These are phyloP conservation scores for Coleophora flavipennella DNA, from an alignment of 2,888 invertebrate species.

Conservation along the genomic window DNA sequence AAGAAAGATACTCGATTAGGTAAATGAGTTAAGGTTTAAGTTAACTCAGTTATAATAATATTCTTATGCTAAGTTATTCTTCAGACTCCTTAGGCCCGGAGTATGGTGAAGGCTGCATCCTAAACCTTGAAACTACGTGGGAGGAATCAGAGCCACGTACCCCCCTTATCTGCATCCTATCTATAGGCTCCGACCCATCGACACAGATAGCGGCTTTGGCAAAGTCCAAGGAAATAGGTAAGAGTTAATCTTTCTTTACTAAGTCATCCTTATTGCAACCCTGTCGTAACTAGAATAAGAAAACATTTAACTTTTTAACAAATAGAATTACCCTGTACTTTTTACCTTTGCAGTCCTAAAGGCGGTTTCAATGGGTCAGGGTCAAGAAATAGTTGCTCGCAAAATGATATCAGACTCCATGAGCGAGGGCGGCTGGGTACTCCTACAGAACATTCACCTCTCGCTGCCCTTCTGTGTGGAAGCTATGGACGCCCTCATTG, in stretches of 20 bases:
- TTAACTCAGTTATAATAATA: neutral
- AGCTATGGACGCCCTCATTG: conserved; percentile 89
- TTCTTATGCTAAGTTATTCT: neutral
- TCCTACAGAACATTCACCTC: conserved; percentile 96
- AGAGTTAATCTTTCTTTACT: conserved; percentile 28
- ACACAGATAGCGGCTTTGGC: conserved; percentile 91
- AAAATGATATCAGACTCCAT: conserved; percentile 86
- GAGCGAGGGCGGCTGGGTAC: conserved; percentile 90
- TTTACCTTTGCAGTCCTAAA: conserved; percentile 74
- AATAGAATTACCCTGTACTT: neutral
- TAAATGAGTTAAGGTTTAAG: neutral
- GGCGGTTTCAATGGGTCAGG: conserved; percentile 98
- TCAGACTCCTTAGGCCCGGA: conserved; percentile 87
- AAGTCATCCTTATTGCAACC: too few species aligned
- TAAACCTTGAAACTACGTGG: conserved; percentile 93
- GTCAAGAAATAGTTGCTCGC: conserved; percentile 90
- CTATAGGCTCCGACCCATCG: conserved; percentile 98
- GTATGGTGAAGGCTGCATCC: conserved; percentile 92
- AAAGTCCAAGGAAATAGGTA: conserved; percentile 88
- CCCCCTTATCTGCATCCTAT: conserved; percentile 93
- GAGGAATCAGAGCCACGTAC: conserved; percentile 89
- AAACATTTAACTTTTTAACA: neutral
- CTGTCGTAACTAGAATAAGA: too few species aligned
- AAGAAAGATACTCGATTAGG: too few species aligned
- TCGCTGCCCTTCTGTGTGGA: conserved; percentile 95